Conservation (phyloP, 2,113 vertebrate species). For the Grammomys dolichurus region DNA sequence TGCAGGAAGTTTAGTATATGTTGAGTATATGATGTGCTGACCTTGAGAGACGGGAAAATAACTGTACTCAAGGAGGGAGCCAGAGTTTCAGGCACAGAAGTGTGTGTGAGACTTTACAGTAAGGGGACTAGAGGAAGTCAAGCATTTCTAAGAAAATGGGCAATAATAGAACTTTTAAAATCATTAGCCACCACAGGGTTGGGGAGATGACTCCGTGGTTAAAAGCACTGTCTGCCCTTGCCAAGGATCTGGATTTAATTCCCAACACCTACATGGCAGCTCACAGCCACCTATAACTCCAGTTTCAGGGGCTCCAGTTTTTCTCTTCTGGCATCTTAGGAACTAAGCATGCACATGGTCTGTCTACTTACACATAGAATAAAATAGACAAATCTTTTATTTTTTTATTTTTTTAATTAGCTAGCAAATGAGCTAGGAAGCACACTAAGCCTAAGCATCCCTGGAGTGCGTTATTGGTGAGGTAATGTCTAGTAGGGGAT, state of each 20-base stretch:
- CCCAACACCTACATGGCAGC: neutral
- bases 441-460: neutral
- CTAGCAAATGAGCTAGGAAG: neutral
- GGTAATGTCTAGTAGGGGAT: neutral
- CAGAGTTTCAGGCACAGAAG: neutral
- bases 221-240: neutral
- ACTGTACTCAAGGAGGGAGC: neutral
- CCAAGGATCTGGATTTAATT: neutral
- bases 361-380: neutral
- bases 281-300: neutral
- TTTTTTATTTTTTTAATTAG: neutral
- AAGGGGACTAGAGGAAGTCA: neutral
- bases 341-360: neutral
- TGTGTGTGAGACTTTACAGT: neutral
- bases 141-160: conserved; percentile 23
- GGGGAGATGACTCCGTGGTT: neutral
- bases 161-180: neutral
- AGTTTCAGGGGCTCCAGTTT: neutral
- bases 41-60: neutral
- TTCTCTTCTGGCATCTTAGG: neutral
- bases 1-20: neutral
- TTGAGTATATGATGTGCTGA: neutral
- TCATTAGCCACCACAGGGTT: neutral
- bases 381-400: neutral
- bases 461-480: neutral